Evolutionary conservation across 2,888 invertebrate species (phyloP), one percentile per base, ranked within the genome.

Genomic region (Erebia palarica): DNA sequence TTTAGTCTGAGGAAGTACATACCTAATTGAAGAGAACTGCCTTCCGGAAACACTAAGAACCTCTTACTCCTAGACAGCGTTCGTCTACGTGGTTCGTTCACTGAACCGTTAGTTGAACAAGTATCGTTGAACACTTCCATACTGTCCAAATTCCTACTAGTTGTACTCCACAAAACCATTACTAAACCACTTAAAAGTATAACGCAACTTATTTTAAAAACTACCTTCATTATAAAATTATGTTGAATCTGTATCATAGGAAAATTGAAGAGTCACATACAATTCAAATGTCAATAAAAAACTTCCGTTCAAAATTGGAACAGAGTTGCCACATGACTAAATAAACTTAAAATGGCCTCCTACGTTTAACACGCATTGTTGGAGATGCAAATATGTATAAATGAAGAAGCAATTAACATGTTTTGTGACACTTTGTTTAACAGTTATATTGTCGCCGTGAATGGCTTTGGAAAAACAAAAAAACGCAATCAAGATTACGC

Each of bases 11-110:
- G 51, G 10, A n/a, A 58, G 65, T 78, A 86, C 90, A 79, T 81
- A 94, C 94, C 94, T 80, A 95, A 92, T 89, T 95, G 95, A 73
- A 95, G 80, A 72, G 95, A 95, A 81, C 94, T 94, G 72, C 95
- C 95, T 76, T 94, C 94, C 65, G 95, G 95, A 85, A 95, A 95
- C 80, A 94, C 88, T 81, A 95, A 81, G 84, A 94, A 95, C 82
- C 95, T 93, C 84, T 94, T 94, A 78, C 90, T 89, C 77, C 95
- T 89, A 49, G 94, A 94, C 79, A 94, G 81, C 65, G 85, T 77
- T 78, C 81, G 84, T 69, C 86, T 81, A 76, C 76, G 78, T 72
- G 75, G 78, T 59, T 68, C 81, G 79, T 83, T 85, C 76, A 78
- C 81, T 53, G 76, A 77, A 78, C 68, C 69, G 60, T 81, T 81